Base-by-base conservation (phyloP, 2,888 invertebrate species). In the Idaea aversata region DNA sequence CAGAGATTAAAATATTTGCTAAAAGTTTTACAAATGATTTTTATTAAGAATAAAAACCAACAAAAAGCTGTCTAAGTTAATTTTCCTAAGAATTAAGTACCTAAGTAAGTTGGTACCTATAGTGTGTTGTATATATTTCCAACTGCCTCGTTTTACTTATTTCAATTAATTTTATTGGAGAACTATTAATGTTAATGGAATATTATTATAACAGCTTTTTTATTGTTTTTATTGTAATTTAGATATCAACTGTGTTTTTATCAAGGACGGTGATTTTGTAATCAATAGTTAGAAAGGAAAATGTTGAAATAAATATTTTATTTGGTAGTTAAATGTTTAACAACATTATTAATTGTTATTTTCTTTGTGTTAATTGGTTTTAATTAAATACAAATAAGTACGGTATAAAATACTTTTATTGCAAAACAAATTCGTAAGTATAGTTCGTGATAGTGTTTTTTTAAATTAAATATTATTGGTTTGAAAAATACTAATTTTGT, bases 151-250 rank as follows among this genome's bases (percentile, higher is more conserved):
- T 76, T 76, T 79, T 47, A 47, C 47, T 79, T 79, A 75, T 76
- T 76, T 73, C 72, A 78, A 78, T 78, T 80, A 80, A 77, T 80
- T 77, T 77, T 76, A 72, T 72, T 74, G 75, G 79, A 72, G 74
- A 75, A 79, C 73, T 73, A 75, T 76, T 72, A 75, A 73, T 70
- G 75, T 77, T 78, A 71, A 73, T 75, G 72, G 75, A 73, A 76
- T 77, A 75, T 69, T 65, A 67, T 74, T 81, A 78, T 79, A 76
- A 77, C 72, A 76, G 75, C 76, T 76, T 74, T 70, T 71, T 71
- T 71, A 71, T 74, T 77, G 72, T 73, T 69, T 75, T 69, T 64
- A 75, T 77, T 74, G 72, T 77, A 75, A 79, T 78, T 69, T 68
- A 58, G 61, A 59, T 63, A 70, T 70, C 36, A 7, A 36, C 36